Evolutionary conservation across 1,140 invertebrate species (phyloP), one percentile per base, ranked within the genome.

Genomic region (Drosophila kepulauana): DNA sequence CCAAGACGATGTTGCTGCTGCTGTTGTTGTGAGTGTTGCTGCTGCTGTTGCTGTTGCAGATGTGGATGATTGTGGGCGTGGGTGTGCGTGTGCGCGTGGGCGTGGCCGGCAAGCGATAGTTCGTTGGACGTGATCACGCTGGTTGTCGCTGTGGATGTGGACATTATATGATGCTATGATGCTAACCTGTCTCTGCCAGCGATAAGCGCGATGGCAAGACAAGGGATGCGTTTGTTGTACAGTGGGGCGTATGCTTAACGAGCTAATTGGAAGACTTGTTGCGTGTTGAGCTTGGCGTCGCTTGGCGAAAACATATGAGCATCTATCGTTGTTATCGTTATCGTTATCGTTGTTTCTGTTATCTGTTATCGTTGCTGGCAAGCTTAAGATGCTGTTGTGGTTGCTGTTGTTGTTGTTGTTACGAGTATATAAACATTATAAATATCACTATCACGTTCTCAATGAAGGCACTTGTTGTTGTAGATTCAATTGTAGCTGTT

Each of bases 121-220:
- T 92, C 91, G 91, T 91, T 92, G 72, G 91, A 86, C 62, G 91
- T 91, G 28, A 92, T 92, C 41, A 92, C 91, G 79, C 91, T 92
- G 46, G 91, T 92, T 48, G 91, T 84, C 68, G 87, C 87, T 46
- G 91, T 81, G 73, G 86, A 89, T 82, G 86, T 90, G 81, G 86
- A 89, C 86, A 89, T 89, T 86, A 84, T 92, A 64, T 66, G 20
- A 25, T 25, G 20, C 20, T 25, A 25, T 25, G 20, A 25, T 4
- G 46, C 54, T 57, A 57, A 41, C 35, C 35, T 38, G 35, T 10
- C 30, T 33, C 35, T 38, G 35, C 35, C 35, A 38, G 35, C 35
- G 35, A 38, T 38, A 1, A 38, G 10, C 35, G 10, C 35, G 35
- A 3, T 38, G 35, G 35, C 35, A 38, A 38, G 20, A 38, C 35